Evolutionary conservation across 2,888 invertebrate genomes (phyloP), one percentile per base, ranked within the genome.

Genomic region (Sericinus montela): DNA sequence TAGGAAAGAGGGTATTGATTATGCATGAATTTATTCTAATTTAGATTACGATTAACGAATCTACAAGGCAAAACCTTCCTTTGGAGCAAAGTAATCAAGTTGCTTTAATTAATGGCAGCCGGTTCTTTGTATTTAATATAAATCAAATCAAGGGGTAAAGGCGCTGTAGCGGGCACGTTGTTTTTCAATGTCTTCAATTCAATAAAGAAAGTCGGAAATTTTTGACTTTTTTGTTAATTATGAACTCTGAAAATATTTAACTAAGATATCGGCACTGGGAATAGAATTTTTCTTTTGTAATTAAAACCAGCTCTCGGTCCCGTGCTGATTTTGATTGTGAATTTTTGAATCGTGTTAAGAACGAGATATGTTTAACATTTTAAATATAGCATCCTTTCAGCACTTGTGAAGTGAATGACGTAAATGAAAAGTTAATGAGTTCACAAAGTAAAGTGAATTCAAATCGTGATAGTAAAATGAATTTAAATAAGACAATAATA

Each of bases 51-150:
- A 41, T 47, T 36, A 36, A 47, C 28, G 30, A 30, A 41, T 41
- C 29, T 47, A n/a, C 16, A 28, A 41, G 41, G 11, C 19, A 36
- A 45, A 46, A 40, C 29, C 41, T 41, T 35, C 35, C 4, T 29
- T 41, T 19, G 16, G 19, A 36, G 41, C 16, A 15, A 41, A 36
- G 36, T 13, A 47, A 35, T 47, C 47, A 36, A 19, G 29, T 47
- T 41, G 46, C 41, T 29, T 41, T 47, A 36, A 47, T 41, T 47
- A 47, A 41, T 47, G 29, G 19, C 41, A 47, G 41, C 35, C 40
- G 15, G 35, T 47, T 35, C 40, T n/a, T 46, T 40, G 36, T 47
- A 15, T 47, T 35, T 14, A 28, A 36, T 47, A 29, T 29, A 39
- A 41, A 36, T 48, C 13, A 10, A 36, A 48, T 42, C 7, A 47